Conservation (phyloP, 2,888 invertebrate genomes). For the Corythucha ciliata region DNA sequence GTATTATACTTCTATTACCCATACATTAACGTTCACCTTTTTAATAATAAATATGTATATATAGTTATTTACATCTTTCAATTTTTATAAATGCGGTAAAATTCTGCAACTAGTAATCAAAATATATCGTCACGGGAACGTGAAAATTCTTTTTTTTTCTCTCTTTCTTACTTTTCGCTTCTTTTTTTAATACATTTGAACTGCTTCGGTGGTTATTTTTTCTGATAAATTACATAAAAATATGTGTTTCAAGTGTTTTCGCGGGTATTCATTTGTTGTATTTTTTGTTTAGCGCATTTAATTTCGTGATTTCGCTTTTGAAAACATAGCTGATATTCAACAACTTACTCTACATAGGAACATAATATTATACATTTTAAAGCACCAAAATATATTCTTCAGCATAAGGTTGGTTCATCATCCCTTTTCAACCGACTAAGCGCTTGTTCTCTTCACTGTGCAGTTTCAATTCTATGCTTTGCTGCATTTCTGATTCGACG, state of each 20-base stretch:
- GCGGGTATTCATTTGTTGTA: conserved; percentile 11
- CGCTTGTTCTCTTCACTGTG: too few relatives aligned
- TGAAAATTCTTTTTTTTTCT: too few relatives aligned
- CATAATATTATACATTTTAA: conserved; percentile 21
- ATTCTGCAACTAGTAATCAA: conserved; percentile 20
- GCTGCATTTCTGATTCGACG: not conserved
- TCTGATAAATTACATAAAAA: conserved; percentile 25
- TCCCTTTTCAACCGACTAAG: not conserved
- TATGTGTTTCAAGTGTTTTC: conserved; percentile 25
- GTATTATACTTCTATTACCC: too few relatives aligned
- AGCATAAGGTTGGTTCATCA: conserved; percentile 1
- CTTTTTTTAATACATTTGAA: too few relatives aligned
- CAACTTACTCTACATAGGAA: conserved; percentile 24
- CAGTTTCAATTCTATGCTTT: too few relatives aligned
- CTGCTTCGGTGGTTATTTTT: not conserved
- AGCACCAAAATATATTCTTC: conserved; percentile 22
- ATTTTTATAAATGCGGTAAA: conserved; percentile 23
- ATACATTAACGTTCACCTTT: too few relatives aligned
- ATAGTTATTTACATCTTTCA: too few relatives aligned
- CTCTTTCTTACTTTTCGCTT: too few relatives aligned
- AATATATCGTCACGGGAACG: conserved; percentile 20
- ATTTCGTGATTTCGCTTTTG: conserved; percentile 10
- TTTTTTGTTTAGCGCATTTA: conserved; percentile 5
- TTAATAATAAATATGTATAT: too few relatives aligned
- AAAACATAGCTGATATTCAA: too few relatives aligned